Conservation (phyloP, 2,888 invertebrate genomes). For the Muschampia staudingeri region DNA sequence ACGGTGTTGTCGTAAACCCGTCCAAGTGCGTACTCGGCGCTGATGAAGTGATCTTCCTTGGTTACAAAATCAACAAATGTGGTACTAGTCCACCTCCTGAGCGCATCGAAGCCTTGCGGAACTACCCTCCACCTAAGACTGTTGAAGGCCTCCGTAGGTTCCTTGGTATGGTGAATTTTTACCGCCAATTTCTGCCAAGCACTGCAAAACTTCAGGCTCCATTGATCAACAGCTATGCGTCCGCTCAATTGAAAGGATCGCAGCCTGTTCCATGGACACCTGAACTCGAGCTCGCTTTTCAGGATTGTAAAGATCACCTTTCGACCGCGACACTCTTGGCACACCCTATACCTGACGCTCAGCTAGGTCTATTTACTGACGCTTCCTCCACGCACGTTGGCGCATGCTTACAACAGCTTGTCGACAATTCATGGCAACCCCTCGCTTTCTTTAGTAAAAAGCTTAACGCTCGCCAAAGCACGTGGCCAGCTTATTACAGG, state of each 20-base stretch:
- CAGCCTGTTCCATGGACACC: slow-evolving; percentile 10
- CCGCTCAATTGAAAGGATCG: slow-evolving; percentile 6
- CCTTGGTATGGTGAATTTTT: slow-evolving; percentile 10
- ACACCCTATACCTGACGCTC: slow-evolving; percentile 9
- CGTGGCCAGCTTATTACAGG: slow-evolving; percentile 53
- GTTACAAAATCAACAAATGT: neutral
- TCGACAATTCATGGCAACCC: slow-evolving; percentile 53
- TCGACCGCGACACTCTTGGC: slow-evolving; percentile 12
- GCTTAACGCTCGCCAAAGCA: slow-evolving; percentile 42
- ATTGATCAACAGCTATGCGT: slow-evolving; percentile 6
- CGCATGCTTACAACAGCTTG: slow-evolving; percentile 54
- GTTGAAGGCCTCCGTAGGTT: slow-evolving; percentile 8
- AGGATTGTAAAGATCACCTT: neutral
- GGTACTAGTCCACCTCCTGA: slow-evolving; percentile 1
- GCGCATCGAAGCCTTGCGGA: slow-evolving; percentile 2
- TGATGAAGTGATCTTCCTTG: neutral
- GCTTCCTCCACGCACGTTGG: slow-evolving; percentile 48
- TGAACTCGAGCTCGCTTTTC: neutral
- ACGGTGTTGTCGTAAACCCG: neutral
- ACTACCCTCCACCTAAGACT: slow-evolving; percentile 14
- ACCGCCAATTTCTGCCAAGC: neutral
- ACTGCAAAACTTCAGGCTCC: slow-evolving; percentile 1
- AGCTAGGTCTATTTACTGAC: slow-evolving; percentile 31
- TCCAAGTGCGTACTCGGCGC: neutral
- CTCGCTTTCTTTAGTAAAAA: slow-evolving; percentile 55